Evolutionary conservation across 2,888 invertebrate genomes (phyloP).

Genomic region (Catocala nupta): DNA sequence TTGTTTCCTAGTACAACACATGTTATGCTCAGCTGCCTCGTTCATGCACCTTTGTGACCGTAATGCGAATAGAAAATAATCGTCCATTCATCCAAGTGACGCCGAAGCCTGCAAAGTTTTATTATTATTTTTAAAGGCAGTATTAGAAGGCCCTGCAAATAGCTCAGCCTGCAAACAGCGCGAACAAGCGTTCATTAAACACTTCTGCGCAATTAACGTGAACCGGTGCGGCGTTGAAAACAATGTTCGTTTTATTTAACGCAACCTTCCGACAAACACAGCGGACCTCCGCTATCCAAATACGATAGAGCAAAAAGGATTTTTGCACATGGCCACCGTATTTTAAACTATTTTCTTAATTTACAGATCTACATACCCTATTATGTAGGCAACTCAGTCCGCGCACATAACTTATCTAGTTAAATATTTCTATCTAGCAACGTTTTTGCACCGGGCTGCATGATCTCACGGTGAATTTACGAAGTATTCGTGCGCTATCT

Average conservation of each 20-base stretch:
- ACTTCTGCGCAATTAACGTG: conserved; percentile 75
- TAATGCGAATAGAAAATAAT: conserved; percentile 44
- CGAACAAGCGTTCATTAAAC: conserved; percentile 77
- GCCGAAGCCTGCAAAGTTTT: conserved; percentile 36
- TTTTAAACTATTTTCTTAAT: conserved; percentile 30
- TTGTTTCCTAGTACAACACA: conserved; percentile 4
- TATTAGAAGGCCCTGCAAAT: conserved; percentile 57
- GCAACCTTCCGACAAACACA: conserved; percentile 56
- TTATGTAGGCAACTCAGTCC: conserved; percentile 6
- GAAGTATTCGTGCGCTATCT: conserved; percentile 21
- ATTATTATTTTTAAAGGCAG: conserved; percentile 52
- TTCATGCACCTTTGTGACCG: conserved; percentile 41
- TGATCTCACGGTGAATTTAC: conserved; percentile 24
- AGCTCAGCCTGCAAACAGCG: conserved; percentile 63
- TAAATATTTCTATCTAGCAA: neutral
- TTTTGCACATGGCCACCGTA: conserved; percentile 24
- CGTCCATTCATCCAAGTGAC: conserved; percentile 38
- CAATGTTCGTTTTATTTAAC: conserved; percentile 70
- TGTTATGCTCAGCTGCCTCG: neutral
- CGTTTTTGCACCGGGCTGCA: conserved; percentile 13
- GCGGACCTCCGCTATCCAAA: conserved; percentile 52
- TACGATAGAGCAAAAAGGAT: conserved; percentile 50
- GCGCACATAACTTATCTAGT: conserved; percentile 8
- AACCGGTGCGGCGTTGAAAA: conserved; percentile 63
- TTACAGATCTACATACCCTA: conserved; percentile 14